Evolutionary conservation across 1,140 invertebrate genomes (phyloP).

Genomic region (Saccostrea glomerata): DNA sequence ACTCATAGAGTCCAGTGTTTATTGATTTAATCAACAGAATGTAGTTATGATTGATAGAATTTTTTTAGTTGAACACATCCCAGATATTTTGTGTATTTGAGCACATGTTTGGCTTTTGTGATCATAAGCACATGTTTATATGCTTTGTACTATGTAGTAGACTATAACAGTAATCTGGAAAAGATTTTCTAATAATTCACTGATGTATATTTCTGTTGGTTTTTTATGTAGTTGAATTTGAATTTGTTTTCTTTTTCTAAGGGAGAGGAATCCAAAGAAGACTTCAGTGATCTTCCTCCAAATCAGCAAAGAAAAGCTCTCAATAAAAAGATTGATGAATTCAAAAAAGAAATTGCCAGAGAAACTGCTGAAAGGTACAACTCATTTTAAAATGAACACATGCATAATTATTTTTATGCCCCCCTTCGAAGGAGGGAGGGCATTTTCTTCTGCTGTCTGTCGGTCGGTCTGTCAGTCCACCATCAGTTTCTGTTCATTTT

Average conservation of each 20-base stretch:
- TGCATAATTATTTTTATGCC: too few relatives aligned
- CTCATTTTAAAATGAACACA: not conserved
- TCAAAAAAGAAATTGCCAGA: conserved; percentile 92
- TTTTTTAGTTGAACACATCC: not conserved
- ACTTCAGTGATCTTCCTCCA: conserved; percentile 97
- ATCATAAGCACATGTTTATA: not conserved
- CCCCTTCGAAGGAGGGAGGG: too few relatives aligned
- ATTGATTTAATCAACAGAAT: too few relatives aligned
- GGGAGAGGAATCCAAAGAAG: conserved; percentile 79
- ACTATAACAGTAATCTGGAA: not conserved
- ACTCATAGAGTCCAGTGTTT: too few relatives aligned
- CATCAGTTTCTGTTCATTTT: too few relatives aligned
- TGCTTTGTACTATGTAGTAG: not conserved
- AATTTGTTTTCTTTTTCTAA: conserved; percentile 57
- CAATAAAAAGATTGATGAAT: conserved; percentile 92
- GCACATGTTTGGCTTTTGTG: conserved; percentile 19
- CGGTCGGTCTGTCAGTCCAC: too few relatives aligned
- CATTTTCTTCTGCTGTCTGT: too few relatives aligned
- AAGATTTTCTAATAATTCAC: not conserved
- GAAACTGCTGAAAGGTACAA: conserved; percentile 90
- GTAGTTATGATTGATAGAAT: too few relatives aligned
- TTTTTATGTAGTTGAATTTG: not conserved
- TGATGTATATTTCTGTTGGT: not conserved
- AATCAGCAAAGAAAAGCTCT: conserved; percentile 97
- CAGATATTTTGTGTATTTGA: not conserved